A percentile compares a stretch with the other conserved stretches of the same genome.
Conservation (phyloP, 2,113 vertebrate genomes). For the Paralichthys olivaceus region DNA sequence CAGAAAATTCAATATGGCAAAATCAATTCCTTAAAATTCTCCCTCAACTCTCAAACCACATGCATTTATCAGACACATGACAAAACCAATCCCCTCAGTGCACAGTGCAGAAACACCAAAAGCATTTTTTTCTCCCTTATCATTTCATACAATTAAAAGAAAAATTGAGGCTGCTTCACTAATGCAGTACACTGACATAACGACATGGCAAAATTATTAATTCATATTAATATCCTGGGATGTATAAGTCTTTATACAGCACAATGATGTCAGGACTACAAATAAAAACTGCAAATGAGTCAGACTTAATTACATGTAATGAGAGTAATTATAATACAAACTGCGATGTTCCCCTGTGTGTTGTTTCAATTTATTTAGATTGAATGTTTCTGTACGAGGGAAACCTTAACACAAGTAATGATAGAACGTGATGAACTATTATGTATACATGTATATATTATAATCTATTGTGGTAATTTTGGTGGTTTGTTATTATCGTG, state of each 20-base stretch:
- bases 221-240: neutral
- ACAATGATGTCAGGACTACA: neutral
- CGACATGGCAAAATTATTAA: neutral
- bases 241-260: neutral
- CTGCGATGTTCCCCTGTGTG: conserved; percentile 20
- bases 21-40: conserved; percentile 42
- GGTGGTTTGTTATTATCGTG: too few relatives aligned
- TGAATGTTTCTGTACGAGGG: conserved; percentile 5
- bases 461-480: too few relatives aligned
- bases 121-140: neutral
- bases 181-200: neutral
- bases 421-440: too few relatives aligned
- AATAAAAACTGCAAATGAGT: conserved; percentile 38
- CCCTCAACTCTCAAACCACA: conserved; percentile 7
- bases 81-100: neutral
- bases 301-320: conserved; percentile 43
- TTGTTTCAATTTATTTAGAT: conserved; percentile 34
- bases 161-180: neutral
- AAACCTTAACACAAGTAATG: neutral
- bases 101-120: neutral
- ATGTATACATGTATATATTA: too few relatives aligned
- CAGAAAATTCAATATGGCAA: conserved; percentile 10
- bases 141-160: neutral
- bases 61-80: conserved; percentile 20
- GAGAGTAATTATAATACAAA: conserved; percentile 40